A percentile compares a stretch with the other conserved stretches of the same genome.
Evolutionary conservation across 2,113 vertebrate genomes (phyloP).

Genomic region (Oceanites oceanicus): DNA sequence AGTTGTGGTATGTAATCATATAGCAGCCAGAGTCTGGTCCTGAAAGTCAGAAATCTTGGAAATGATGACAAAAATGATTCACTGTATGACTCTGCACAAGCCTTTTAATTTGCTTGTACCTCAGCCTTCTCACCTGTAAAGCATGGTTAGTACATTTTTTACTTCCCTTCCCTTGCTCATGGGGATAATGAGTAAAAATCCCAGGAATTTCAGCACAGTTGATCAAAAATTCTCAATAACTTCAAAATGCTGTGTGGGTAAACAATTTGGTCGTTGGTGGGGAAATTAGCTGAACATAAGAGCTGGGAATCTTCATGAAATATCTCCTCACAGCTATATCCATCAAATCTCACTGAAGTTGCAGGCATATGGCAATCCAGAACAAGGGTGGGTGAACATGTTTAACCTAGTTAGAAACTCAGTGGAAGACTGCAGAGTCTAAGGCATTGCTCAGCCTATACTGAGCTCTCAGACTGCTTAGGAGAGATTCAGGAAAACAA

Average conservation of each 20-base stretch:
- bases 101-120: background rate
- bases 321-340: background rate
- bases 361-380: conserved; percentile 41
- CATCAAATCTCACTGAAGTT: conserved; percentile 7
- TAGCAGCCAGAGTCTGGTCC: background rate
- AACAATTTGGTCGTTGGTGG: background rate
- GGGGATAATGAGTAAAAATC: background rate
- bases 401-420: conserved; percentile 44
- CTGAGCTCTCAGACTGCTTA: background rate
- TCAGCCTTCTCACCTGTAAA: background rate
- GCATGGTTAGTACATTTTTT: background rate
- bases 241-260: background rate
- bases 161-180: background rate
- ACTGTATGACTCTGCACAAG: background rate
- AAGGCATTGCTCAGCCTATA: background rate
- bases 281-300: background rate
- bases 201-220: background rate
- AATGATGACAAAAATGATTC: background rate
- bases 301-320: background rate
- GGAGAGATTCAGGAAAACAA: background rate
- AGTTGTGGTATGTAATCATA: rapidly evolving
- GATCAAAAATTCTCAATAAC: background rate
- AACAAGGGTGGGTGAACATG: conserved; percentile 21
- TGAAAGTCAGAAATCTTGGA: background rate
- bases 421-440: background rate